Conservation (phyloP, 2,797 vertebrate species). For the Morus bassanus region DNA sequence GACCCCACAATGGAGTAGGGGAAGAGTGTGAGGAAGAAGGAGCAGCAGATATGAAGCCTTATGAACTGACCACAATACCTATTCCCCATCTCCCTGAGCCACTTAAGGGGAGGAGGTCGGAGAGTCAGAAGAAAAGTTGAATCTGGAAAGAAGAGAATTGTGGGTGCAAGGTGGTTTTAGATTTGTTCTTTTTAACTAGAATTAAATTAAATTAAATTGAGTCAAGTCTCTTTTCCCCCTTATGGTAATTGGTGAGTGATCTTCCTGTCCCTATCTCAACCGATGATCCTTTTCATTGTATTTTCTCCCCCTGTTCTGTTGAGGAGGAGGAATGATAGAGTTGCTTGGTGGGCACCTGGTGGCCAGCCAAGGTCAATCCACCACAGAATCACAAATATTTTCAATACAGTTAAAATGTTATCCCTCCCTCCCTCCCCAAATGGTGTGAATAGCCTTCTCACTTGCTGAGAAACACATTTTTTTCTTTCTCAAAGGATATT, state of each 20-base stretch:
- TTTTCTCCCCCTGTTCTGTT: not conserved
- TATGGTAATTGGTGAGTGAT: not conserved
- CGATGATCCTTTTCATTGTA: not conserved
- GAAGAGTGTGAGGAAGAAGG: not conserved
- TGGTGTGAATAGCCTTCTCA: not conserved
- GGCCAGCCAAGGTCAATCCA: not conserved
- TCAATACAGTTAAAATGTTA: not conserved
- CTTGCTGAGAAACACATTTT: not conserved
- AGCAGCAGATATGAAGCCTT: not conserved
- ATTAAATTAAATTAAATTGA: not conserved
- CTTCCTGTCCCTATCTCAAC: not conserved
- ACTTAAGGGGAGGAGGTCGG: not conserved
- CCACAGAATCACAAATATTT: not conserved
- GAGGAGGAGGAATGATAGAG: not conserved
- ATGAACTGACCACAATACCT: not conserved
- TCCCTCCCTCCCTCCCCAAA: accelerated
- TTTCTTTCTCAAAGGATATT: not conserved
- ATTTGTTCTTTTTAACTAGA: not conserved
- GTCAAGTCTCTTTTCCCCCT: not conserved
- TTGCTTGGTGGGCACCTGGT: not conserved
- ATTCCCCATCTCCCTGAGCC: not conserved
- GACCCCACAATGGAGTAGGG: not conserved
- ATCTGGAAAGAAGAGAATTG: not conserved
- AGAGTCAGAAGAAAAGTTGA: not conserved
- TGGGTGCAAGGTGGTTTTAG: not conserved